These are phyloP conservation scores for Equus quagga DNA, from an alignment of 2,113 vertebrate species.

Conservation along the genomic window DNA sequence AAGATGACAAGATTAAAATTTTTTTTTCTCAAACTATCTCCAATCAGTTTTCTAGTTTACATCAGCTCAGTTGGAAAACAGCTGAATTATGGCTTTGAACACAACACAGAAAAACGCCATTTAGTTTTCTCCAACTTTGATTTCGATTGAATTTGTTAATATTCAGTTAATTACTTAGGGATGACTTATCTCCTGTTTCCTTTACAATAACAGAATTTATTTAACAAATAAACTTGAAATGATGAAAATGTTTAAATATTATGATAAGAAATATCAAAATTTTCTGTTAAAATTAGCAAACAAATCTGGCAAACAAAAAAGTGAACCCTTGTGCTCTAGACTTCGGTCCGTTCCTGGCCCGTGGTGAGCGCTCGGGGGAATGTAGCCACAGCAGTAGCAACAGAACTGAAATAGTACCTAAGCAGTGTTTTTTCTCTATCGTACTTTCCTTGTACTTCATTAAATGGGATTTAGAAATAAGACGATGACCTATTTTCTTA, in stretches of 20 bases:
- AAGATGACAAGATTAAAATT: not conserved
- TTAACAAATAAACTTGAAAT: slow-evolving; percentile 11
- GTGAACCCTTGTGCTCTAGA: not conserved
- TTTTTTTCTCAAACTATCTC: not conserved
- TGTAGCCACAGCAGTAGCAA: too few species aligned
- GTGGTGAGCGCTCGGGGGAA: too few species aligned
- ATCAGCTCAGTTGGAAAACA: not conserved
- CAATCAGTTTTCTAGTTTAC: not conserved
- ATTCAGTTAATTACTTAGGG: not conserved
- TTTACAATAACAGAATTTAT: slow-evolving; percentile 2
- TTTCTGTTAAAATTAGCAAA: slow-evolving; percentile 33
- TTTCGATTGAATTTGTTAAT: not conserved
- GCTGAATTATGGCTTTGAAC: not conserved
- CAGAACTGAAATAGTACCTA: too few species aligned
- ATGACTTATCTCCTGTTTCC: not conserved
- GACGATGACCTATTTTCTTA: not conserved
- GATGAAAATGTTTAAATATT: not conserved
- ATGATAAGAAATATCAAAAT: not conserved
- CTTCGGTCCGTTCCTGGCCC: too few species aligned
- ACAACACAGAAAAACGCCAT: not conserved
- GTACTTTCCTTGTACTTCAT: not conserved
- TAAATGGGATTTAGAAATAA: not conserved
- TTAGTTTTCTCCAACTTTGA: not conserved
- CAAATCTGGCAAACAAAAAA: not conserved
- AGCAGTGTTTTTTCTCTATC: too few species aligned